Evolutionary conservation across 1,140 invertebrate genomes (phyloP).

Genomic region (Lanistes nyassanus): DNA sequence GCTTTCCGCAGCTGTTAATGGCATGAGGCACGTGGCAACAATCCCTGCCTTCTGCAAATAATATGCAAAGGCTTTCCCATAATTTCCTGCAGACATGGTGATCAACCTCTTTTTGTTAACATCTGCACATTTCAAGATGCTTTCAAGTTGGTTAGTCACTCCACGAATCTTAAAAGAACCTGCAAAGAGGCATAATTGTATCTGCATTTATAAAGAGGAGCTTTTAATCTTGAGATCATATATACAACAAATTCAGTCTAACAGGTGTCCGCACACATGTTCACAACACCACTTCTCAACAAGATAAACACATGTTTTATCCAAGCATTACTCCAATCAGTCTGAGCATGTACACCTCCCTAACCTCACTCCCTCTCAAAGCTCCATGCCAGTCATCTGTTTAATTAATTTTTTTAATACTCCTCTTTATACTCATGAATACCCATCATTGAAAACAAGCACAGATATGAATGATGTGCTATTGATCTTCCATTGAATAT

Average conservation of each 20-base stretch:
- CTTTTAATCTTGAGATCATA: not conserved
- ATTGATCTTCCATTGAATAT: no score
- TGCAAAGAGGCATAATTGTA: slow-evolving; percentile 26
- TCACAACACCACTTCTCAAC: no score
- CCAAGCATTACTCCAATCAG: no score
- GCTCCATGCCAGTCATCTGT: no score
- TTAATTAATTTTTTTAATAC: no score
- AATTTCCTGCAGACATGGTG: slow-evolving; percentile 63
- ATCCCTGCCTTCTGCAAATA: slow-evolving; percentile 38
- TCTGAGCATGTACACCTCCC: no score
- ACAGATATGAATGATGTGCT: no score
- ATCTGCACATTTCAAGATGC: not conserved
- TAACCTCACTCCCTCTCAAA: no score
- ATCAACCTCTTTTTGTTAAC: slow-evolving; percentile 37
- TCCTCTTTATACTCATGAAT: no score
- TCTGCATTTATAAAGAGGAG: not conserved
- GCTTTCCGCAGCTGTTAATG: slow-evolving; percentile 52
- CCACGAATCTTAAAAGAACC: slow-evolving; percentile 62
- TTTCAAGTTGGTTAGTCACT: slow-evolving; percentile 53
- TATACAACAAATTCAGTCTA: not conserved
- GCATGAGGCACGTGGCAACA: slow-evolving; percentile 54
- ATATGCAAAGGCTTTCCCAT: slow-evolving; percentile 62
- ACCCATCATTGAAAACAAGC: no score
- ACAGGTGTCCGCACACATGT: no score
- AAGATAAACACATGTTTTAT: no score